Evolutionary conservation across 2,797 vertebrate genomes (phyloP), one percentile per base, ranked within the genome.

Genomic region (Alauda arvensis): DNA sequence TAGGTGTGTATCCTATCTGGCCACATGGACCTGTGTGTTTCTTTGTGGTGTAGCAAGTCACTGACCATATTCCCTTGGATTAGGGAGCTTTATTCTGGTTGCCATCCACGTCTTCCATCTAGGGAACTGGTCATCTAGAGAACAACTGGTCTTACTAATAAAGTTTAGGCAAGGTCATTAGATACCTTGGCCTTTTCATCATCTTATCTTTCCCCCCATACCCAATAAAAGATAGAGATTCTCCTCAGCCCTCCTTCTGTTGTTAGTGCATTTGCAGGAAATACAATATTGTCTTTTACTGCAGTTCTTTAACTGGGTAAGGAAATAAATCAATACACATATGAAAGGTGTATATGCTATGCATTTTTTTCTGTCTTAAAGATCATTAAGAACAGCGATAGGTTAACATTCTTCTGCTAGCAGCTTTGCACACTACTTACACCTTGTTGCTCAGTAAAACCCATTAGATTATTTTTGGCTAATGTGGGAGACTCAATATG

Each of bases 1-100:
- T 5, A 14, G 57, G 31, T 3, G 5, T 28, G 17, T 25, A 33
- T 81, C 6, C 13, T 31, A 17, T 20, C 13, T 0, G 0, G 18
- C 3, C 16, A 16, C 18, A 28, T 4, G 6, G 18, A 43, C 8
- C 3, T 33, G 8, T 25, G 10, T 33, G 13, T 25, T 26, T 52
- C 65, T 65, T 9, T 0, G 0, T 16, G 33, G 20, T 11, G 2
- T 12, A 52, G 21, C 12, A 53, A 33, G 37, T 23, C 8, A 19
- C 14, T 49, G 10, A 49, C 7, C 10, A 18, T 66, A 56, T 51
- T 39, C 33, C 7, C 29, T 42, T 77, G 16, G 12, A 40, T 59
- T 62, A 19, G 6, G 33, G 9, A 2, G 1, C 23, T 72, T 66
- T 20, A 19, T 43, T 57, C 28, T 71, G 7, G 5, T 83, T 5